These are phyloP conservation scores for Harpagoxenus sublaevis DNA, from an alignment of 2,888 invertebrate species.

Conservation along the genomic window DNA sequence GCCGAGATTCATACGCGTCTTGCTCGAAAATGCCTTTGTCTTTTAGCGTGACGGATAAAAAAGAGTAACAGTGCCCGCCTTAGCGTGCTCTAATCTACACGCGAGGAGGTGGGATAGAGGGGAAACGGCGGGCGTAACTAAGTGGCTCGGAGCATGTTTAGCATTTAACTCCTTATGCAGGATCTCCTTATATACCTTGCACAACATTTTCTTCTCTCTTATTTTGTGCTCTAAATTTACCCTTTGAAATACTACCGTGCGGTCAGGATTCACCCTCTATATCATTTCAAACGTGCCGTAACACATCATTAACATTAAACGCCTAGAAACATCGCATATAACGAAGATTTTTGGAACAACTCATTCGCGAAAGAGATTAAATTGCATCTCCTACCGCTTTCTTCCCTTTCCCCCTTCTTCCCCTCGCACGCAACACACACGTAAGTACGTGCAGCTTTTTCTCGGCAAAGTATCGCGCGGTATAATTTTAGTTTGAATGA, in stretches of 20 bases:
- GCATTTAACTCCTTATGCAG: slow-evolving; percentile 33
- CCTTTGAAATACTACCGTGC: background rate
- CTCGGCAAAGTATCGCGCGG: background rate
- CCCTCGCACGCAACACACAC: background rate
- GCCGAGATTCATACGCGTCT: slow-evolving; percentile 49
- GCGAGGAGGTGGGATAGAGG: background rate
- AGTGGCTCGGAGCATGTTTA: slow-evolving; percentile 38
- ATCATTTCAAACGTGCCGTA: background rate
- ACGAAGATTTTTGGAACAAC: slow-evolving; percentile 2
- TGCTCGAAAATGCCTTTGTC: slow-evolving; percentile 20
- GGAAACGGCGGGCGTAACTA: slow-evolving; percentile 26
- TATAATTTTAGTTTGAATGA: slow-evolving; percentile 34
- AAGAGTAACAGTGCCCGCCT: slow-evolving; percentile 16
- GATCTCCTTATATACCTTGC: background rate
- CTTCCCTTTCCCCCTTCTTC: too few species aligned
- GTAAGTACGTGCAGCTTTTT: background rate
- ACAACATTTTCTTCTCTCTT: slow-evolving; percentile 2
- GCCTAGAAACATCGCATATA: background rate
- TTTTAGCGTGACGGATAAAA: slow-evolving; percentile 39
- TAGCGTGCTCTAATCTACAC: slow-evolving; percentile 42
- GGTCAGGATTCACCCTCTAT: background rate
- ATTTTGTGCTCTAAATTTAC: background rate
- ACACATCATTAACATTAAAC: background rate
- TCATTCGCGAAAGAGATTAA: background rate
- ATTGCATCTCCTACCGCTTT: background rate